Percentiles rank a stretch among this genome's conserved stretches.
Conservation (phyloP, 2,113 vertebrate species). For the Paramormyrops kingsleyae region DNA sequence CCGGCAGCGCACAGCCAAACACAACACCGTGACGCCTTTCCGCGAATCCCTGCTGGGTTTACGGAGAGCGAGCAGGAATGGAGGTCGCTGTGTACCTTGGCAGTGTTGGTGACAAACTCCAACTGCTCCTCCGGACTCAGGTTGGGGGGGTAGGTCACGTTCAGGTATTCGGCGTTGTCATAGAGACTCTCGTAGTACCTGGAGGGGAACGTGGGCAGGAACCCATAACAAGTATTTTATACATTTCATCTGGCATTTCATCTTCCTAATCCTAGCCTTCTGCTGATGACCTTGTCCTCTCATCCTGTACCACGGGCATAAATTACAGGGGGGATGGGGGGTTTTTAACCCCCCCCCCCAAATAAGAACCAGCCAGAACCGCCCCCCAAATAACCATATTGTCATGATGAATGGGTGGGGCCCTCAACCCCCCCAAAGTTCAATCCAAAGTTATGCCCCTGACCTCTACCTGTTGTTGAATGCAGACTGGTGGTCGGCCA, state of each 20-base stretch:
- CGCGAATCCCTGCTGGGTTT: neutral
- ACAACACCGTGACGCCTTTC: neutral
- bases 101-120: slow-evolving; percentile 66
- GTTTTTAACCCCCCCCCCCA: no score
- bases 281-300: neutral
- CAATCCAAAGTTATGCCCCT: no score
- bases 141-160: slow-evolving; percentile 61
- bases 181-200: slow-evolving; percentile 89
- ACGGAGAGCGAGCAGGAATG: neutral
- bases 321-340: no score
- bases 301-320: neutral
- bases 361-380: no score
- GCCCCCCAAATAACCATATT: no score
- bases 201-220: neutral
- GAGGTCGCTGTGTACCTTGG: slow-evolving; percentile 58
- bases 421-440: no score
- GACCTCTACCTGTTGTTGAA: slow-evolving; percentile 70
- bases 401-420: no score
- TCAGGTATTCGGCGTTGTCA: slow-evolving; percentile 71
- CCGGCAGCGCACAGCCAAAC: neutral
- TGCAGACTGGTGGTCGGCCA: slow-evolving; percentile 64
- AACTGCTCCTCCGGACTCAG: slow-evolving; percentile 74
- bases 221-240: neutral
- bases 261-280: neutral
- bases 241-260: neutral